Evolutionary conservation across 2,888 invertebrate species (phyloP).

Genomic region (Stratiomys singularior): DNA sequence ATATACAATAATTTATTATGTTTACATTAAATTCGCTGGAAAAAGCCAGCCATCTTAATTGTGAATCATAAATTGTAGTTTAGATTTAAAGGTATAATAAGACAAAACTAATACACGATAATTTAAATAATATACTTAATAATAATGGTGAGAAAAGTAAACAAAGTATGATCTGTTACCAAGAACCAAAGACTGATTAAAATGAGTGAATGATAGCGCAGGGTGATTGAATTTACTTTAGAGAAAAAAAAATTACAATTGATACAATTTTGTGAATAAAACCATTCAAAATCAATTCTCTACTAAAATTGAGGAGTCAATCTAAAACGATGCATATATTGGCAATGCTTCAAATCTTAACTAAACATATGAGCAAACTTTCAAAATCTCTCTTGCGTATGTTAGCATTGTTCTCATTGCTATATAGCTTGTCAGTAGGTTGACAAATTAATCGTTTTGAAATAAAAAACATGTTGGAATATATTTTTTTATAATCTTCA

Average conservation of each 20-base stretch:
- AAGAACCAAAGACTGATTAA: conserved; percentile 55
- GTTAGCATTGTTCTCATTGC: too few species aligned
- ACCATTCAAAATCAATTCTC: neutral
- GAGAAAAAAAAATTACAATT: neutral
- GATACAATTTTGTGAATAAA: neutral
- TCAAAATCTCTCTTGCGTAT: too few species aligned
- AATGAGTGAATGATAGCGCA: conserved; percentile 42
- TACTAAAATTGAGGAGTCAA: too few species aligned
- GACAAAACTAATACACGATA: conserved; percentile 30
- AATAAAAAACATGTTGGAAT: too few species aligned
- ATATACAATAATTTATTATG: conserved; percentile 35
- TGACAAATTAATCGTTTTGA: too few species aligned
- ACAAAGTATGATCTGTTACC: conserved; percentile 52
- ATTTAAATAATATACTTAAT: conserved; percentile 13
- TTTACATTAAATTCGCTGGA: conserved; percentile 5
- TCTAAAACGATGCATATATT: too few species aligned
- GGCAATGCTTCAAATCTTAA: too few species aligned
- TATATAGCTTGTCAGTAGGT: too few species aligned
- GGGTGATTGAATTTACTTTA: conserved; percentile 17
- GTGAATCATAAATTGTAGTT: conserved; percentile 15
- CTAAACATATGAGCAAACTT: too few species aligned
- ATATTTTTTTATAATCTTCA: too few species aligned
- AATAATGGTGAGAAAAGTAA: conserved; percentile 21
- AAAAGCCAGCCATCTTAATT: neutral
- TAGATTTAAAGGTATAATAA: conserved; percentile 42